Evolutionary conservation across 1,140 invertebrate genomes (phyloP), one percentile per base, ranked within the genome.

Genomic region (honey bee (Apis mellifera)): DNA sequence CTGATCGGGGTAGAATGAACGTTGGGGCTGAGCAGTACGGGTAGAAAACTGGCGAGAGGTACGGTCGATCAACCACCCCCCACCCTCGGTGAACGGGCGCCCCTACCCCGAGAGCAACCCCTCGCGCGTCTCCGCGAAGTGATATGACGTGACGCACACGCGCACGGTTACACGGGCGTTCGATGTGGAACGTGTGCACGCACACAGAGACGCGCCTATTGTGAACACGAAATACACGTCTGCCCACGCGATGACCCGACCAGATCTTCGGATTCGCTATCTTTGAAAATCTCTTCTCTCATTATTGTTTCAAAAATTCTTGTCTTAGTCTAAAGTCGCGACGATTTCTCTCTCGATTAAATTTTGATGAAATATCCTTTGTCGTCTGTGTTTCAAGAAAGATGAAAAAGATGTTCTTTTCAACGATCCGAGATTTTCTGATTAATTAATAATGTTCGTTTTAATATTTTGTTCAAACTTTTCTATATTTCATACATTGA

Each of bases 21-120:
- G 83, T 86, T 70, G 84, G 84, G 83, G 86, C 82, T 81, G 74
- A 73, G 77, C 84, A 87, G 83, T 80, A 87, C 82, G 86, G 86
- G 81, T 87, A 84, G 89, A 90, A 90, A 87, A 86, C 75, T 80
- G 66, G 84, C 78, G 32, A 73, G 86, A 59, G 84, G 82, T 87
- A 90, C 89, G 91, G 90, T 92, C 91, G 91, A 92, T 92, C 91
- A 90, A 90, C 90, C 90, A 90, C 83, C 89, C 90, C 90, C 90
- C 86, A 90, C 83, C 83, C 72, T 71, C n/a, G 54, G 68, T 74
- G 80, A 85, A 78, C 85, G 69, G 68, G 54, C 78, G 62, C 82
- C 85, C 84, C 85, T 84, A 64, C 75, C 72, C 69, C 23, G 26
- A n/a, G 21, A 60, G 17, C 54, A 54, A 65, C 79, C 64, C 62